Evolutionary conservation across 23 tunicate genomes (phyloP), one percentile per base, ranked within the genome.

Genomic region (Pegea sp.): DNA sequence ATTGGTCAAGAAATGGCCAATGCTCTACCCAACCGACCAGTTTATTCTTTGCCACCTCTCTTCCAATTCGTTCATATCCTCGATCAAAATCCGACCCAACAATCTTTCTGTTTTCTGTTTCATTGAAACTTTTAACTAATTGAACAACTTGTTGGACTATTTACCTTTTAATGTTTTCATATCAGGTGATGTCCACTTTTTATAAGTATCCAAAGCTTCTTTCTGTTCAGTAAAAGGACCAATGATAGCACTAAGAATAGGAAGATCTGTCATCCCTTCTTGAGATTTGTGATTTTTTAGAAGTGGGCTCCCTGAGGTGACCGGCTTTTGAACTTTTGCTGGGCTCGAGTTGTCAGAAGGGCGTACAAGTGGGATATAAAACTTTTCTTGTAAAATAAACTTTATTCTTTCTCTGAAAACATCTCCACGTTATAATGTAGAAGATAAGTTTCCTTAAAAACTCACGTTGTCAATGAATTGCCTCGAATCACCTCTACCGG

Each of bases 41-140:
- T 13, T 28, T 46, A 30, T 52, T 38, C 48, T 38, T 54, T 1
- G 76, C 76, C 5, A 84, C 27, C 30, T 62, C 67, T 54, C 95
- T 54, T 21, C 95, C 95, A 24, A 84, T 76, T 31, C 79, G 58
- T 52, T 84, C 95, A 24, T 68, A 72, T 5, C 95, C 95, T 34
- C 68, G 48, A 5, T 84, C 95, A 25, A 57, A 1, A 44, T 84
- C 95, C 16, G 72, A 53, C 20, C 69, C 53, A 52, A 52, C 0
- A 52, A 0, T 22, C 21, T 16, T 38, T 38, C 46, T 11, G 11
- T 16, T 38, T 8, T 16, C 46, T 38, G 46, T 11, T 38, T 8
- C 13, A 38, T 38, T 38, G 16, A 8, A 38, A 16, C 16, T 16
- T 38, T 11, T 8, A 38, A 16, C 11, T 16, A 38, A 38, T 16